Percentiles rank a stretch among this genome's conserved stretches.
Evolutionary conservation across 2,113 vertebrate genomes (phyloP).

Genomic region (Megaleporinus macrocephalus): DNA sequence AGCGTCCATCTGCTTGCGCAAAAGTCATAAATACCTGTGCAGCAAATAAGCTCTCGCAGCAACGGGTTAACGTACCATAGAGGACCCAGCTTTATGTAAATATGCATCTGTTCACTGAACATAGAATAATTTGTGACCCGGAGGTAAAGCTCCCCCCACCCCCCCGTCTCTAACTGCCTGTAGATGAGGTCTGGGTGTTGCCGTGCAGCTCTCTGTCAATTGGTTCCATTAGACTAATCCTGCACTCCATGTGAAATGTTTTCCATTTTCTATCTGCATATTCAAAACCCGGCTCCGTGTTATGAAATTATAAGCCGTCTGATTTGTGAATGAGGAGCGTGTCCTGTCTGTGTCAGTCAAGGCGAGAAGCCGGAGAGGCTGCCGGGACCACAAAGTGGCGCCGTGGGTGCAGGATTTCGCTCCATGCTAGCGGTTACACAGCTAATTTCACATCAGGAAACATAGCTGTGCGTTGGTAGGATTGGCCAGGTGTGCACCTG

Average conservation of each 20-base stretch:
- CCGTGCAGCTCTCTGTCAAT: background rate
- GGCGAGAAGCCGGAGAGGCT: background rate
- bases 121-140: conserved; percentile 49
- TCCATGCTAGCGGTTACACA: background rate
- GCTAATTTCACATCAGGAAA: background rate
- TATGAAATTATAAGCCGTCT: background rate
- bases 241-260: conserved; percentile 5
- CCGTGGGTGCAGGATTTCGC: background rate
- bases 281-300: background rate
- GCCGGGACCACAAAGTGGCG: background rate
- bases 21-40: conserved; percentile 47
- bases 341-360: background rate
- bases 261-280: conserved; percentile 9
- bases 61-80: conserved; percentile 46
- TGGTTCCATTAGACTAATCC: conserved; percentile 10
- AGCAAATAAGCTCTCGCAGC: conserved; percentile 47
- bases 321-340: background rate
- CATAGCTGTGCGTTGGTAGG: background rate
- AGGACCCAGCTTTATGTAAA: conserved; percentile 61
- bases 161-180: background rate
- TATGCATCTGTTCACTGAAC: conserved; percentile 54
- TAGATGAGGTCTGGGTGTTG: background rate
- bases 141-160: conserved; percentile 12
- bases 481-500: background rate
- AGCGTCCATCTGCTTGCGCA: conserved; percentile 23